Conservation (phyloP, 2,888 invertebrate genomes). For the Hirudinaria manillensis region DNA sequence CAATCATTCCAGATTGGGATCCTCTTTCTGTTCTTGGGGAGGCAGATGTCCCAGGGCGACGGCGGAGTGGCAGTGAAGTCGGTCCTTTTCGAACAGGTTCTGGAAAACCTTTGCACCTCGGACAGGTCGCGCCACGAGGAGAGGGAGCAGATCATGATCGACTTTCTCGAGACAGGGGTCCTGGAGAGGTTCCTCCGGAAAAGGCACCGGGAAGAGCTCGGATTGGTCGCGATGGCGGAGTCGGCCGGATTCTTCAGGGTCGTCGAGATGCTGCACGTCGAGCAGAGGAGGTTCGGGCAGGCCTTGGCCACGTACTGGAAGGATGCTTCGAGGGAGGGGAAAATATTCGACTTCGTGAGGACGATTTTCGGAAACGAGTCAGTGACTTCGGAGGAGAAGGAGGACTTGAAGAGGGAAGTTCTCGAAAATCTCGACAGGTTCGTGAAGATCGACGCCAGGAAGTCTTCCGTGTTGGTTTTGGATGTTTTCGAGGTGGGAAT, state of each 20-base stretch:
- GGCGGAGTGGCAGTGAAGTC: constrained; percentile 56
- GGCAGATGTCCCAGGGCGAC: constrained; percentile 59
- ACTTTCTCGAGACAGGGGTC: constrained; percentile 62
- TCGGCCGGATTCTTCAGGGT: constrained; percentile 62
- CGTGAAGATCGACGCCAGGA: constrained; percentile 61
- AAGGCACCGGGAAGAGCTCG: constrained; percentile 37
- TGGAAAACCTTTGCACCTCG: constrained; percentile 57
- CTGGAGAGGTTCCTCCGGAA: constrained; percentile 57
- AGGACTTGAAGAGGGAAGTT: constrained; percentile 47
- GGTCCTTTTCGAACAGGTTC: constrained; percentile 62
- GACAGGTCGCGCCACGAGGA: constrained; percentile 59
- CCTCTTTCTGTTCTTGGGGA: constrained; percentile 64
- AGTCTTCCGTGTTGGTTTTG: constrained; percentile 63
- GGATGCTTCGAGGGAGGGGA: constrained; percentile 60
- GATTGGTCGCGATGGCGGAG: constrained; percentile 62
- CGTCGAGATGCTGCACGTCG: constrained; percentile 64
- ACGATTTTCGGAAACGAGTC: constrained; percentile 50
- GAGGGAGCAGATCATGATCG: constrained; percentile 68
- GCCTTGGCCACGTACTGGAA: constrained; percentile 66
- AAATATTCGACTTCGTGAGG: constrained; percentile 25
- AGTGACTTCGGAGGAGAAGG: constrained; percentile 44
- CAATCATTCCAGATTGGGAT: constrained; percentile 60
- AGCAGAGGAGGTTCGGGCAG: constrained; percentile 61
- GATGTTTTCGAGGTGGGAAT: constrained; percentile 37
- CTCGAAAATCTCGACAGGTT: constrained; percentile 54